These are phyloP conservation scores for Torymus texanus DNA, from an alignment of 2,888 invertebrate genomes.

Conservation along the genomic window DNA sequence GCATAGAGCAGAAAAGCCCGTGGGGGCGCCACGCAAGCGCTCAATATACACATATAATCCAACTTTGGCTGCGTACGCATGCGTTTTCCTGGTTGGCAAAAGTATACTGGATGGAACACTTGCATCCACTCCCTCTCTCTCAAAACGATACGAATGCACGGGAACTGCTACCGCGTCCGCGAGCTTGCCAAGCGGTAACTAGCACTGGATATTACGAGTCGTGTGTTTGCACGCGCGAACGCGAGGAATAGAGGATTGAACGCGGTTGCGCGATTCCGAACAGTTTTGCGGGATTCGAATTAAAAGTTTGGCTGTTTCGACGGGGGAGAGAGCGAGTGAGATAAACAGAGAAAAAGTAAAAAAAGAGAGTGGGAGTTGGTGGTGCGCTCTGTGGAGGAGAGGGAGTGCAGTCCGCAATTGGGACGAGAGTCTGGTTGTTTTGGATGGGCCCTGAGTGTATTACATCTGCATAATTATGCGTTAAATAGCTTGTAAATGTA, in stretches of 20 bases:
- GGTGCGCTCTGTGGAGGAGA: too few species aligned
- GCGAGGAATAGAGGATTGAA: neutral
- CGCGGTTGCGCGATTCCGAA: conserved; percentile 4
- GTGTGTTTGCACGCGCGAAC: neutral
- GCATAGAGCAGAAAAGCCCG: conserved; percentile 16
- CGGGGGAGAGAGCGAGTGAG: too few species aligned
- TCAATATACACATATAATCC: conserved; percentile 40
- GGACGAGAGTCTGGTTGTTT: too few species aligned
- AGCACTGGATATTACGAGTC: neutral
- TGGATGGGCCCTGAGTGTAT: too few species aligned
- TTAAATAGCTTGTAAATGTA: too few species aligned
- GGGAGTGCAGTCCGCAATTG: too few species aligned
- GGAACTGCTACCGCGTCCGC: neutral
- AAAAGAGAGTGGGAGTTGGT: too few species aligned
- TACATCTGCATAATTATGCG: too few species aligned
- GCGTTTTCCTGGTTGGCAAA: conserved; percentile 36
- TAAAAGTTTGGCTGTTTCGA: conserved; percentile 6
- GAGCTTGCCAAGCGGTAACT: neutral
- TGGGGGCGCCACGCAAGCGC: conserved; percentile 6
- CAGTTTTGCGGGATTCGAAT: conserved; percentile 17
- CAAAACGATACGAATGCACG: too few species aligned
- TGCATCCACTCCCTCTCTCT: conserved; percentile 1
- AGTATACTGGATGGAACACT: conserved; percentile 27
- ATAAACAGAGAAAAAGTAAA: too few species aligned
- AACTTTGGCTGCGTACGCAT: conserved; percentile 1